Conservation (phyloP, 2,888 invertebrate species). For the Drosophila koepferae region DNA sequence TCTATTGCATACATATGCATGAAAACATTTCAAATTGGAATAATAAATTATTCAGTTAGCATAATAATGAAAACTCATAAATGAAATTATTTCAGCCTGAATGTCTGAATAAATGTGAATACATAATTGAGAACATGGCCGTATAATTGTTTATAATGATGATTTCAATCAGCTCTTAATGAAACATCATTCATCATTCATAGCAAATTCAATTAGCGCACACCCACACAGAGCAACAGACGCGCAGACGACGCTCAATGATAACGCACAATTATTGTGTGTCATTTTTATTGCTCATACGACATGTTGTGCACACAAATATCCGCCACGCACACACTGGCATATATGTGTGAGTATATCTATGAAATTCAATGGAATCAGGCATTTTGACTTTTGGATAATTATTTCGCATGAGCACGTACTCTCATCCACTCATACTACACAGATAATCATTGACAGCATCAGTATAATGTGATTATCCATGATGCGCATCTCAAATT, state of each 20-base stretch:
- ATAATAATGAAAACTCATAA: neutral
- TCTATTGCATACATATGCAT: too few species aligned
- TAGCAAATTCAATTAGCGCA: slow-evolving; percentile 61
- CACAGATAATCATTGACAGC: neutral
- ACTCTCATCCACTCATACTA: slow-evolving; percentile 2
- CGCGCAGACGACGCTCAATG: slow-evolving; percentile 7
- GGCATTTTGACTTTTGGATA: slow-evolving; percentile 59
- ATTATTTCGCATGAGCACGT: slow-evolving; percentile 42
- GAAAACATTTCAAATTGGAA: too few species aligned
- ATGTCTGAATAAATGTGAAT: slow-evolving; percentile 2
- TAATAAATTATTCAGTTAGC: neutral
- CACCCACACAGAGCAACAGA: slow-evolving; percentile 6
- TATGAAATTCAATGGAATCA: slow-evolving; percentile 54
- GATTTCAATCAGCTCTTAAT: slow-evolving; percentile 14
- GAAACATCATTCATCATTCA: slow-evolving; percentile 29
- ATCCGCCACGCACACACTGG: neutral
- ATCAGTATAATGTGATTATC: slow-evolving; percentile 28
- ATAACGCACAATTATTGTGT: slow-evolving; percentile 54
- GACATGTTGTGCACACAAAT: slow-evolving; percentile 67
- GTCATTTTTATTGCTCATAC: slow-evolving; percentile 70
- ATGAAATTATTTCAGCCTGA: neutral
- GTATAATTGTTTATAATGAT: slow-evolving; percentile 8
- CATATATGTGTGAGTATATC: neutral
- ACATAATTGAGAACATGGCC: slow-evolving; percentile 4
- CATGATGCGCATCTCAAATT: slow-evolving; percentile 37